Evolutionary conservation across 2,797 vertebrate genomes (phyloP), one percentile per base, ranked within the genome.

Genomic region (Lates japonicus): DNA sequence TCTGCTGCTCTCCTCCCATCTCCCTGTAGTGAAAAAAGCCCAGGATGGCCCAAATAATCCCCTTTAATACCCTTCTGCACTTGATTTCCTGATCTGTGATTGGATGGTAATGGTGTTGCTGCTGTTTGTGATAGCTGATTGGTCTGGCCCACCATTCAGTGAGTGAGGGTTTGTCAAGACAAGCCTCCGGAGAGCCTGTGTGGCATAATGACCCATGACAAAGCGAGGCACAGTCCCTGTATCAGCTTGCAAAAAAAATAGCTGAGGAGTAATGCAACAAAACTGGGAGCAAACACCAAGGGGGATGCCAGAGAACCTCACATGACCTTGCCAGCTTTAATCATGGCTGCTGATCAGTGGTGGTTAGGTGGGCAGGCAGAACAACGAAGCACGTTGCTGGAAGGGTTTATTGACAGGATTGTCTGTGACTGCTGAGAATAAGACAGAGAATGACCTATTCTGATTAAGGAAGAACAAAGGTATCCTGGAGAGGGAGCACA

Each of bases 31-130:
- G 87, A 78, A 84, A 84, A 83, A 83, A 90, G 74, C 74, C 78
- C 51, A 88, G 92, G 90, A 94, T 92, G 91, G 89, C 92, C 91
- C 92, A 90, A 95, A 94, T 96, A 96, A 95, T 96, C 95, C 90
- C 88, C 70, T 81, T 93, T 95, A 95, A 96, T 96, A 92, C 95
- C 94, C 87, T 84, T 93, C 94, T 88, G 95, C 90, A 81, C 82
- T 87, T 90, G 92, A 93, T 94, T 93, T 90, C 76, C 92, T 48
- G 67, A 91, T 93, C 94, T 92, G 89, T 91, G 91, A 95, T 94
- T 95, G 95, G 94, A 90, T 60, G 72, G 90, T 84, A 80, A 90
- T 84, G 89, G 62, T 76, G 78, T 85, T 85, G 90, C 93, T 87
- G 80, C 68, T 89, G 78, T 91, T 91, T 89, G 87, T 88, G 87